Evolutionary conservation across 2,888 invertebrate genomes (phyloP).

Genomic region (Stenolophus ochropezus): DNA sequence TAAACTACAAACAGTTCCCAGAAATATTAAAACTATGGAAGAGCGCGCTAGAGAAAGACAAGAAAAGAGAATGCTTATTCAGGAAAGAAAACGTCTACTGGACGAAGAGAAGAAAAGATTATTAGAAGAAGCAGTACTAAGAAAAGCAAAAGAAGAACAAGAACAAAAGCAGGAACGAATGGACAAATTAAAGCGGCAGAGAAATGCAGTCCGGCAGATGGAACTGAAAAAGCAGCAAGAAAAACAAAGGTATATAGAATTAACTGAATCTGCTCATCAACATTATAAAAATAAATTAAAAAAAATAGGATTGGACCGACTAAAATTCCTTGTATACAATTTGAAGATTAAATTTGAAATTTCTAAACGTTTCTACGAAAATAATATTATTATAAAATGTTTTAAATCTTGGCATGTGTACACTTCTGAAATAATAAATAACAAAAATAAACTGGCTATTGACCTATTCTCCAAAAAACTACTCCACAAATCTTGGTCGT

Average conservation of each 20-base stretch:
- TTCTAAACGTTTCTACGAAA: constrained; percentile 66
- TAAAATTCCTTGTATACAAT: constrained; percentile 69
- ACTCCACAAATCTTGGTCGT: not conserved
- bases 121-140: constrained; percentile 78
- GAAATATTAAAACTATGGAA: constrained; percentile 84
- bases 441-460: constrained; percentile 76
- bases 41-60: constrained; percentile 81
- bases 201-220: constrained; percentile 76
- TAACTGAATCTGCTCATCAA: constrained; percentile 71
- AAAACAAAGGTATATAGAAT: constrained; percentile 71
- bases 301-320: constrained; percentile 69
- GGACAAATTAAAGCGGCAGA: constrained; percentile 78
- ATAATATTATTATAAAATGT: constrained; percentile 64
- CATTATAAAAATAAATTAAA: constrained; percentile 71
- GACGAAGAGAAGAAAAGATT: constrained; percentile 75
- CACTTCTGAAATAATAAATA: constrained; percentile 76
- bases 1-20: constrained; percentile 77
- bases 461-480: constrained; percentile 74
- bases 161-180: constrained; percentile 78
- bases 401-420: constrained; percentile 65
- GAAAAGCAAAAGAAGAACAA: constrained; percentile 77
- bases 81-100: constrained; percentile 74
- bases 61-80: constrained; percentile 71
- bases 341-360: constrained; percentile 68
- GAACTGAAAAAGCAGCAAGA: constrained; percentile 77